Base-by-base conservation (phyloP, 53 echinoderm and acorn worm species). In the Henricia sp. region DNA sequence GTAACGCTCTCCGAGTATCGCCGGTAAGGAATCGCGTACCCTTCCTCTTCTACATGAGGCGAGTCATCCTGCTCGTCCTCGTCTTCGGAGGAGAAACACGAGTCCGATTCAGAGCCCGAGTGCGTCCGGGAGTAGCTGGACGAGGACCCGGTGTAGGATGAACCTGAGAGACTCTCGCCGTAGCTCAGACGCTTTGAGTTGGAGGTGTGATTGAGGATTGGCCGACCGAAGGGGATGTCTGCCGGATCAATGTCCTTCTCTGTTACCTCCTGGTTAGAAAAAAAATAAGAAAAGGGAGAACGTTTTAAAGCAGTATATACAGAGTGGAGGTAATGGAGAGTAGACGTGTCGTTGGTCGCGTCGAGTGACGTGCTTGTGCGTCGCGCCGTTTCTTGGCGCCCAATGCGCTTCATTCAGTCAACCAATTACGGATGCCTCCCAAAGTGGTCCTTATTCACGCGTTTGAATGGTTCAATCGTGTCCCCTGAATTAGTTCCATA, bases 1-100 rank as follows among this genome's bases (percentile, higher is more conserved):
- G 84, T 66, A 11, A 91, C 82, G 51, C 87, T 78, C 46, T 96
- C 96, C 54, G 70, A 53, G 85, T 91, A 93, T 13, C 84, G 86
- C 12, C 86, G 86, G 87, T 89, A 78, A 0, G 62, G 80, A 20
- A 80, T 33, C 44, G 63, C 44, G 64, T 80, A 80, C 32, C 19
- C 62, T 32, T 3, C 28, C 40, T 38, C 56, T 4, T 38, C 41
- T 4, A 11, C 1, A 27, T 41, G 11, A 26, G 8, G 40, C 25
- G 68, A 58, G 6, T 30, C 77, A 17, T 56, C 75, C 4, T 62
- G 63, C 42, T 60, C 58, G 53, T 57, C 60, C n/a, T 63, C 60
- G 4, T 55, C 58, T 34, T 80, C 80, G 44, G 62, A 62, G 50
- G 80, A 80, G 63, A 80, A 80, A 64, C 80, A 80, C 63, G 80